Evolutionary conservation across 2,888 invertebrate genomes (phyloP).

Genomic region (Seladonia tumulorum): DNA sequence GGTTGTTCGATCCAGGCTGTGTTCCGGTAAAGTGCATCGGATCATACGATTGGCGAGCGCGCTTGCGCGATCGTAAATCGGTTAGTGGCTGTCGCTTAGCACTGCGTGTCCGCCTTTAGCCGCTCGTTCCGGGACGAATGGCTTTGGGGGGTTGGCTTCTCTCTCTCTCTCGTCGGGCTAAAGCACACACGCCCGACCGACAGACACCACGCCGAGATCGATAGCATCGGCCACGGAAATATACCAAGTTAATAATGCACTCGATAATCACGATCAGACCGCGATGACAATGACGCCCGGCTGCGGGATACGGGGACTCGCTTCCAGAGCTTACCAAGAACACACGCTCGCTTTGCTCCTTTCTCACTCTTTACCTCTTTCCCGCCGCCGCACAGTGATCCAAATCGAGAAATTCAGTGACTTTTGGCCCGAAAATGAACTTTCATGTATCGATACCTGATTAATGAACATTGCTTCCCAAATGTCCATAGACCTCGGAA

Average conservation of each 20-base stretch:
- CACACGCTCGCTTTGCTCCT: background rate
- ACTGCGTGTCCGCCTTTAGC: slow-evolving; percentile 64
- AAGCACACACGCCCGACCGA: slow-evolving; percentile 53
- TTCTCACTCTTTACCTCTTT: background rate
- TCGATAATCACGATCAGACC: slow-evolving; percentile 69
- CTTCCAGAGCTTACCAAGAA: background rate
- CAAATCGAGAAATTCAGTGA: too few relatives aligned
- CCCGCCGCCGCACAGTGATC: background rate
- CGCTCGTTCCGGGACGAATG: slow-evolving; percentile 68
- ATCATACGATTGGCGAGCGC: slow-evolving; percentile 53
- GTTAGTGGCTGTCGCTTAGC: slow-evolving; percentile 73
- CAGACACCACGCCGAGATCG: slow-evolving; percentile 72
- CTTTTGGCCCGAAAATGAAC: too few relatives aligned
- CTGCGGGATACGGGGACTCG: background rate
- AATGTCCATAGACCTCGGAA: too few relatives aligned
- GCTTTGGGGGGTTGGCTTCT: slow-evolving; percentile 66
- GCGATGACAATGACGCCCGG: slow-evolving; percentile 16
- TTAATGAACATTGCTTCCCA: too few relatives aligned
- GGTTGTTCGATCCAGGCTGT: slow-evolving; percentile 45
- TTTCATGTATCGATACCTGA: too few relatives aligned
- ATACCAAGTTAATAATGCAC: slow-evolving; percentile 75
- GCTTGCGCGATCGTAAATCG: slow-evolving; percentile 74
- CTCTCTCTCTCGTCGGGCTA: slow-evolving; percentile 35
- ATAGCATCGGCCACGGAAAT: slow-evolving; percentile 76
- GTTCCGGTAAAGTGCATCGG: slow-evolving; percentile 63